These are phyloP conservation scores for Lasius fuliginosus DNA, from an alignment of 2,888 invertebrate species.

Conservation along the genomic window DNA sequence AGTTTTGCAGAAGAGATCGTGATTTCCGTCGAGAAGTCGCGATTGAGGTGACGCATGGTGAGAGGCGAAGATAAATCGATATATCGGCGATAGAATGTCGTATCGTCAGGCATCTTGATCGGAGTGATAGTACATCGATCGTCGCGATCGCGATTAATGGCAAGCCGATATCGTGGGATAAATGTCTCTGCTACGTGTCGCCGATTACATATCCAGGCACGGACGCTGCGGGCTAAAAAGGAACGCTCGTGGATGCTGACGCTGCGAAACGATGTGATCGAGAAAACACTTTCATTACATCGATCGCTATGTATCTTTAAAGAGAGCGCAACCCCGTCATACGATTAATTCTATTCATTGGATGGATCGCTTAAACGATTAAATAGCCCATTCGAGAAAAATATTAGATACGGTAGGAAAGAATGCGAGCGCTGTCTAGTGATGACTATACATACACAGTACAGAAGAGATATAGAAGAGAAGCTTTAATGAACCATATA, in stretches of 20 bases:
- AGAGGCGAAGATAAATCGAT: constrained; percentile 56
- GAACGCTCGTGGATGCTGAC: constrained; percentile 56
- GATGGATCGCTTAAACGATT: constrained; percentile 3
- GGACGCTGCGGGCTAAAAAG: constrained; percentile 75
- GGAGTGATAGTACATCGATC: constrained; percentile 59
- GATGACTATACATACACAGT: neutral
- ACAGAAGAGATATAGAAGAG: neutral
- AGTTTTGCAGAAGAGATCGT: constrained; percentile 18
- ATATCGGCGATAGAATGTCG: constrained; percentile 49
- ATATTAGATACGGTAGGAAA: neutral
- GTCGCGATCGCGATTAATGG: constrained; percentile 80
- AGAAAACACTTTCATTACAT: constrained; percentile 35
- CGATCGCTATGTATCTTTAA: constrained; percentile 1
- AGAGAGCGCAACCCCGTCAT: neutral
- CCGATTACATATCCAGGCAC: constrained; percentile 78
- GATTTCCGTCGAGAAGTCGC: constrained; percentile 12
- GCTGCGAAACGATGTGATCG: neutral
- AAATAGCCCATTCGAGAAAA: neutral
- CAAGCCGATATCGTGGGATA: constrained; percentile 81
- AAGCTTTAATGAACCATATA: neutral
- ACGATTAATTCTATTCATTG: neutral
- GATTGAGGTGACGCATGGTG: constrained; percentile 46
- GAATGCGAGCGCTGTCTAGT: neutral
- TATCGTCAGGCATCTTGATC: constrained; percentile 57
- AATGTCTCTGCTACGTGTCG: constrained; percentile 76